A percentile compares a stretch with the other conserved stretches of the same genome.
phyloP scores from a whole-genome alignment of 2,797 vertebrate genomes.

The Pitangus sulphuratus region DNA sequence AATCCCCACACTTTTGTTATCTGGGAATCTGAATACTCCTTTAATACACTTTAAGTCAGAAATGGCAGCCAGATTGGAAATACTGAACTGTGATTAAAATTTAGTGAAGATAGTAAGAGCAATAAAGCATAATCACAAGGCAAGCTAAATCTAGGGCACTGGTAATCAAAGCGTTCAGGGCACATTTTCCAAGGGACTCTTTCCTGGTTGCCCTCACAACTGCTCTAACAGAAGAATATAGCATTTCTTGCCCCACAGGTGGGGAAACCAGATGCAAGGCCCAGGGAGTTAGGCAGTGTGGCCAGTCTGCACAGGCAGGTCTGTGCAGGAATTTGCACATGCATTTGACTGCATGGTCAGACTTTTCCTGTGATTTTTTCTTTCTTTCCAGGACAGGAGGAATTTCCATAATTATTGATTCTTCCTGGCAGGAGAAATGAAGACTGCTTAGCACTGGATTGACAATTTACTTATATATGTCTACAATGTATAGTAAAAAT shows the following conservation, averaged over 20 bases:
- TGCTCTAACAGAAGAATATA: neutral
- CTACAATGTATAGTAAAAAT: neutral
- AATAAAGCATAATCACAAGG: neutral
- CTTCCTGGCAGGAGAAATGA: neutral
- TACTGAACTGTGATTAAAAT: slow-evolving; percentile 22
- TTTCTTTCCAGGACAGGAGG: neutral
- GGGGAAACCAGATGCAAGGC: neutral
- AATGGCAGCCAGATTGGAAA: slow-evolving; percentile 31
- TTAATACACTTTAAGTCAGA: slow-evolving; percentile 16
- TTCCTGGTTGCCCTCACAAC: neutral
- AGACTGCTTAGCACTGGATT: neutral
- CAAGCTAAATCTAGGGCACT: neutral
- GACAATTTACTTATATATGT: neutral
- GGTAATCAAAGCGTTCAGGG: neutral
- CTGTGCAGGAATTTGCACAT: neutral
- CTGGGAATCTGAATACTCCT: neutral
- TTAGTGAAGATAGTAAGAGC: neutral
- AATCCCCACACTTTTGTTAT: neutral
- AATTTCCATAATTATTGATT: neutral
- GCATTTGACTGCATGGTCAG: neutral
- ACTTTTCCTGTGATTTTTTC: neutral
- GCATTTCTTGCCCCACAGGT: neutral
- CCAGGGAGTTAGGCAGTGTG: neutral
- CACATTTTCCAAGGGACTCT: neutral
- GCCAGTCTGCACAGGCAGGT: neutral